Evolutionary conservation across 2,888 invertebrate genomes (phyloP).

Genomic region (Ecliptopera silaceata): DNA sequence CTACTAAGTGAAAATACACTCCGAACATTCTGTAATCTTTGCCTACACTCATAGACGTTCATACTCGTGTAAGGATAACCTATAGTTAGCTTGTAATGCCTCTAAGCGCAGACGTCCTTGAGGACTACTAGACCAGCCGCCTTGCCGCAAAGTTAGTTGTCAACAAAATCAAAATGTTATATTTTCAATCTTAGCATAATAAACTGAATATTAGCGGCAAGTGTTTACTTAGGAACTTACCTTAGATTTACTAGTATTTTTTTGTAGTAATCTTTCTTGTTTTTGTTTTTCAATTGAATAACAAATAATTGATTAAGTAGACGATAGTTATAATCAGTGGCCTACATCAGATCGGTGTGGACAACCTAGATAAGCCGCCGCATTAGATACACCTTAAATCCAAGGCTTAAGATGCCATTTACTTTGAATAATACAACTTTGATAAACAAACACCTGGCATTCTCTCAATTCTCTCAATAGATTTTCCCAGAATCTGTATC

Average conservation of each 20-base stretch:
- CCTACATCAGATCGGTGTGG: no score
- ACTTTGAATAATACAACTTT: constrained; percentile 7
- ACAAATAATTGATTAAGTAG: no score
- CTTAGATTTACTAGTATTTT: no score
- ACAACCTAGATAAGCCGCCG: constrained; percentile 6
- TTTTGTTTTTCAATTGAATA: not conserved
- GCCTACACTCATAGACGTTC: not conserved
- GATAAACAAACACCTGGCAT: not conserved
- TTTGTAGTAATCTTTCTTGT: not conserved
- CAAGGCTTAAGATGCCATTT: constrained; percentile 3
- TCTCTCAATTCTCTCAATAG: not conserved
- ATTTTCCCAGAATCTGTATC: not conserved
- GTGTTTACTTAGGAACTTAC: no score
- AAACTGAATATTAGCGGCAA: no score
- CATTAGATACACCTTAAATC: constrained; percentile 5
- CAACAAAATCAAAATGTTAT: no score
- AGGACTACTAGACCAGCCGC: not conserved
- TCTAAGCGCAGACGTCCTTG: not conserved
- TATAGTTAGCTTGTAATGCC: not conserved
- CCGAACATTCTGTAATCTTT: no score
- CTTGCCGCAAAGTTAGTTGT: no score
- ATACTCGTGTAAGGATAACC: not conserved
- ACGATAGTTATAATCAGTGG: no score
- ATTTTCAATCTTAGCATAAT: no score
- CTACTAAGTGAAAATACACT: no score